Base-by-base conservation (phyloP, 2,888 invertebrate species). In the Nephrocerus scutellatus region DNA sequence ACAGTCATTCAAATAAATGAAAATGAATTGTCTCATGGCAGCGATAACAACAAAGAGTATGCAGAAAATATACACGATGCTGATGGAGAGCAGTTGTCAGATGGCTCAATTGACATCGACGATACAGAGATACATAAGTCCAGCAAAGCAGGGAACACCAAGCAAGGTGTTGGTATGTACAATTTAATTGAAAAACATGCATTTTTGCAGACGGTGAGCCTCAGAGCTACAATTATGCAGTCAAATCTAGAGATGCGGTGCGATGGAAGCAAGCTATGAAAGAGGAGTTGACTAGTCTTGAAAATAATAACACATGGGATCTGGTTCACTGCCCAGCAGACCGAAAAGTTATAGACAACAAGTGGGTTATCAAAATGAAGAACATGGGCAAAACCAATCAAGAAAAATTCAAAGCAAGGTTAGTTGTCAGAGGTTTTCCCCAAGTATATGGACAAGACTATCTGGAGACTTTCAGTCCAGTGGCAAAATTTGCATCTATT, bases 401-500 rank as follows among this genome's bases (percentile, higher is more conserved):
- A 13, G 30, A 39, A 23, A 18, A 38, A 2, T 48, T 41, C 14
- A 49, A 50, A 24, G 47, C 47, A 28, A 36, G 47, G 18, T 28
- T 50, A 12, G 46, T 48, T 12, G 46, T 36, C 5, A 32, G 50
- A 18, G 49, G 48, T 10, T 52, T 48, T 29, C 43, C 41, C 4
- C 49, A 52, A 38, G 31, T 44, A 35, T 41, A 42, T 19, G 53
- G 50, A 2, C 28, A 52, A 3, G 50, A 52, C 24, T 53, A 47
- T 39, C n/a, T 38, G 5, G 52, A 54, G 48, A 52, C 51, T 5
- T 52, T 50, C 25, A 49, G 47, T 31, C 59, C 60, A 10, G 57
- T 60, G 2, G 55, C 47, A 6, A 49, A 43, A 41, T 48, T 48
- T 36, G 40, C 49, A 19, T 55, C 53, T 9, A 43, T 59, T 29